Base-by-base conservation (phyloP, 2,888 invertebrate genomes). In the Pyrrhosoma nymphula region DNA sequence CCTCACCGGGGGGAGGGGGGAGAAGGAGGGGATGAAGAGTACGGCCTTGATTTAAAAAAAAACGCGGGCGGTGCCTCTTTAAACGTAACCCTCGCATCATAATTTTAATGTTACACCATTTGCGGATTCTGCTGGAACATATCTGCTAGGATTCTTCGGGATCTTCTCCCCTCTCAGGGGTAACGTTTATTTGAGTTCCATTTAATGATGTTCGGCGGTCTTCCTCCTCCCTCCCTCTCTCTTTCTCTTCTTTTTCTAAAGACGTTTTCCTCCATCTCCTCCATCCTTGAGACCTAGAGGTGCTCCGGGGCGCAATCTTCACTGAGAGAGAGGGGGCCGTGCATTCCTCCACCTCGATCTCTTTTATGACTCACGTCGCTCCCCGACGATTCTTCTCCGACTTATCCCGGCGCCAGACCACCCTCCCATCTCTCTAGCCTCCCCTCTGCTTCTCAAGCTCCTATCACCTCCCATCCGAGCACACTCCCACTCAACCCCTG, bases 141-240 rank as follows among this genome's bases (percentile, higher is more conserved):
- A 82, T n/a, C 82, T 35, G 16, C 30, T 0, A n/a, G 82, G 12
- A 82, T 18, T 16, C 14, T 35, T 0, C 2, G 1, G 35, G 30
- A 14, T 30, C 47, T 47, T n/a, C 69, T 69, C n/a, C 69, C 8
- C 26, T n/a, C 69, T n/a, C 60, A 14, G 69, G 69, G 23, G 69
- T 26, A 35, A 4, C 30, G 12, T 82, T 82, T 82, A 82, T 82
- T 82, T 82, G 82, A 82, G 82, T 35, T 35, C 8, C 82, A 35
- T 82, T 82, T 82, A 82, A 82, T 82, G 82, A 82, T 82, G 82
- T 82, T 47, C 35, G 82, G 12, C 82, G 82, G 35, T 82, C 82
- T 82, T 16, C n/a, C 60, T 20, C 16, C 60, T 20, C 20, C 3
- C 1, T 20, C 18, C 60, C 60, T 56, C 16, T 56, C 56, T 16